phyloP scores from a whole-genome alignment of 2,797 vertebrate species.

The Liasis olivaceus region DNA sequence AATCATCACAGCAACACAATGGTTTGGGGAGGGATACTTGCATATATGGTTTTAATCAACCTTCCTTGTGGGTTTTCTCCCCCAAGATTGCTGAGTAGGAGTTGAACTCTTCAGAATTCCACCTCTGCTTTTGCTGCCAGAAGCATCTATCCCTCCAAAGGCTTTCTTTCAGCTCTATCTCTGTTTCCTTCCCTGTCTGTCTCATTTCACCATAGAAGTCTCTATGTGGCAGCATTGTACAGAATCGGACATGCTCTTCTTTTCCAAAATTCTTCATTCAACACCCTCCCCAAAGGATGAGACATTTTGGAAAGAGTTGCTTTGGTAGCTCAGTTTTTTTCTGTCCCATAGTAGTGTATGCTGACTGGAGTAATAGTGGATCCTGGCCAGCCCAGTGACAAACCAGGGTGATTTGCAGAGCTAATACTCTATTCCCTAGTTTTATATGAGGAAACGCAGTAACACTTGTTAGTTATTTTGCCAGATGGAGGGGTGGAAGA shows the following conservation, averaged over 20 bases:
- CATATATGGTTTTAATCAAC: neutral
- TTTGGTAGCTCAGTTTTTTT: neutral
- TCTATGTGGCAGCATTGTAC: neutral
- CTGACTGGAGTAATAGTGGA: neutral
- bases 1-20: neutral
- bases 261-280: neutral
- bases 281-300: neutral
- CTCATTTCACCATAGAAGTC: neutral
- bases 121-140: conserved; percentile 7
- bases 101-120: neutral
- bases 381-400: neutral
- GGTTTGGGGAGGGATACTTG: neutral
- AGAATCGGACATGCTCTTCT: neutral
- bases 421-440: neutral
- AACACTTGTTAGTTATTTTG: neutral
- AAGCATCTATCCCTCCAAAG: neutral
- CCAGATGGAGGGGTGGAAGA: neutral
- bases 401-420: neutral
- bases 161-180: neutral
- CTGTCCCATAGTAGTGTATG: neutral
- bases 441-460: neutral
- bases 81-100: neutral
- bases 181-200: neutral
- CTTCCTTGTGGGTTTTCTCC: neutral
- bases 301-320: neutral